Base-by-base conservation (phyloP, 2,888 invertebrate genomes). In the Zele albiditarsus region DNA sequence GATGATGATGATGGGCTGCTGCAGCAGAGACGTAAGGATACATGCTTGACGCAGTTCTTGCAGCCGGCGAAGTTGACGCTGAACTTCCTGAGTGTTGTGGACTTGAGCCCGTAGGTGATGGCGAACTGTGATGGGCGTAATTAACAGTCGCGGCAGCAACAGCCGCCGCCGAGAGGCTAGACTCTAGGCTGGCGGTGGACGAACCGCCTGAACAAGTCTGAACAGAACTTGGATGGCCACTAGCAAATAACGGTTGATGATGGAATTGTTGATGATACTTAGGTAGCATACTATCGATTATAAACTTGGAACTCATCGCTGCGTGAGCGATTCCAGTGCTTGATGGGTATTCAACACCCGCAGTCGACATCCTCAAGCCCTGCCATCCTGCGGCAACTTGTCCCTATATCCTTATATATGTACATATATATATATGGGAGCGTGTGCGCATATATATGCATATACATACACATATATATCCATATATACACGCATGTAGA, bases 271-370 rank as follows among this genome's bases (percentile, higher is more conserved):
- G 94, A 90, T 93, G 96, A 92, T 97, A 97, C 93, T 97, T 97
- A 88, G 97, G 97, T 92, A 97, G 95, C 96, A 97, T 97, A 93
- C 96, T 96, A 95, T 97, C 97, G 92, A 97, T 95, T 93, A 96
- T 96, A 93, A 97, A 97, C 94, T 97, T 97, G 93, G 96, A 96
- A 94, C 94, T 96, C 97, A 97, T 97, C 77, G 80, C 80, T 80
- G 79, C 78, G 42, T 75, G 33, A 58, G 62, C 73, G 73, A 77
- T 74, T 73, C 80, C 58, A 33, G 69, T 72, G 66, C 23, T 79
- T 82, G 78, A 78, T 80, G 81, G 74, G 72, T 76, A 75, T 79
- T 83, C 84, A 84, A 82, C 83, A 83, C 84, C 82, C 84, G 83
- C 82, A 82, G 84, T 83, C 77, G 62, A 57, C 60, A 73, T 69